Evolutionary conservation across 1,140 invertebrate genomes (phyloP).

Genomic region (Achroia grisella): DNA sequence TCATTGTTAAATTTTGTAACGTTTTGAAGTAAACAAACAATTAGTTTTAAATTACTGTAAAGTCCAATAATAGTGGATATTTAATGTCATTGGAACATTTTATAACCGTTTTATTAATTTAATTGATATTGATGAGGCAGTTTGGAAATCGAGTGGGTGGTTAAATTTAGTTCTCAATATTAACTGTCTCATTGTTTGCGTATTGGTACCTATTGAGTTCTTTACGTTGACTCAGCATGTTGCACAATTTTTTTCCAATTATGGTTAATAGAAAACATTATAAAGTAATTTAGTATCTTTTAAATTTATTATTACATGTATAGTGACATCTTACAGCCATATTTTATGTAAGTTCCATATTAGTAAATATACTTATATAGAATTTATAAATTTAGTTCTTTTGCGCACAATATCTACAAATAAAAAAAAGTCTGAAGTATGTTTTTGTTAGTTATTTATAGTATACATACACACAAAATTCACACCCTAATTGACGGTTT

Average conservation of each 20-base stretch:
- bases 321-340: too few relatives aligned
- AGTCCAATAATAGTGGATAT: slow-evolving; percentile 54
- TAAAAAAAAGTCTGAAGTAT: too few relatives aligned
- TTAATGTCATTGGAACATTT: slow-evolving; percentile 56
- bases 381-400: too few relatives aligned
- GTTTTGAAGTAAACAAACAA: slow-evolving; percentile 63
- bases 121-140: slow-evolving; percentile 55
- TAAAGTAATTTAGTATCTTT: not conserved
- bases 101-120: slow-evolving; percentile 64
- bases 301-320: too few relatives aligned
- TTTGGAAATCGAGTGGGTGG: slow-evolving; percentile 28
- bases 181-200: slow-evolving; percentile 13
- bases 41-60: slow-evolving; percentile 55
- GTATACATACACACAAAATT: too few relatives aligned
- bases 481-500: too few relatives aligned
- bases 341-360: too few relatives aligned
- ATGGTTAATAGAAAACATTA: not conserved
- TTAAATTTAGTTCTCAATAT: slow-evolving; percentile 18
- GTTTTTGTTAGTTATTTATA: too few relatives aligned
- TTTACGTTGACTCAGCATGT: too few relatives aligned
- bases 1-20: slow-evolving; percentile 54
- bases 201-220: too few relatives aligned
- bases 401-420: too few relatives aligned
- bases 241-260: not conserved
- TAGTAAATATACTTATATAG: too few relatives aligned